Percentiles rank a stretch among this genome's conserved stretches.
Conservation (phyloP, 2,113 vertebrate genomes). For the Heloderma charlesbogerti region DNA sequence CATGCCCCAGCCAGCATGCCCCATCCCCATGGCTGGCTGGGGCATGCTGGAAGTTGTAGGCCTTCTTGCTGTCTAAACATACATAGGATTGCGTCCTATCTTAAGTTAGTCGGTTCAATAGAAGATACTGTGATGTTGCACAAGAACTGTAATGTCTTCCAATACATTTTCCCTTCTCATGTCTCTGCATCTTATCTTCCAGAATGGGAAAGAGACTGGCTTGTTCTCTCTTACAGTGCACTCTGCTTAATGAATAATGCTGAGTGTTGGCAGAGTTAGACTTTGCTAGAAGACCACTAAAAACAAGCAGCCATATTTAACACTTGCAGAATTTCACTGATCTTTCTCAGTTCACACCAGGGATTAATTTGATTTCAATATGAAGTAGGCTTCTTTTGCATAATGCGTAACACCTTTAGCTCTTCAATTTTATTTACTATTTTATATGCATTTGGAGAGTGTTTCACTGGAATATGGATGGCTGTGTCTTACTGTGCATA, state of each 20-base stretch:
- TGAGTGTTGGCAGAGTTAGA: fast-evolving
- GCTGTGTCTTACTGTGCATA: slow-evolving; percentile 55
- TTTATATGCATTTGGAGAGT: slow-evolving; percentile 62
- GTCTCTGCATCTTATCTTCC: slow-evolving; percentile 46
- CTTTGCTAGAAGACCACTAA: slow-evolving; percentile 28
- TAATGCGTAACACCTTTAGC: slow-evolving; percentile 69
- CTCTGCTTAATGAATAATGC: slow-evolving; percentile 59
- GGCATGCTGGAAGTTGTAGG: too few species aligned
- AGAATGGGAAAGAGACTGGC: slow-evolving; percentile 25
- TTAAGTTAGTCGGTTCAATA: background rate
- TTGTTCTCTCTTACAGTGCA: background rate
- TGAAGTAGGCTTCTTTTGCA: slow-evolving; percentile 67
- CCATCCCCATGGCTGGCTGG: too few species aligned
- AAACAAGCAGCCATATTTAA: slow-evolving; percentile 50
- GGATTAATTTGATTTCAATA: slow-evolving; percentile 58
- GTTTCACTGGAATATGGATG: slow-evolving; percentile 57
- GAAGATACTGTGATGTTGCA: fast-evolving
- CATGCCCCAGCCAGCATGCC: too few species aligned
- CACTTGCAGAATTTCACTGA: slow-evolving; percentile 59
- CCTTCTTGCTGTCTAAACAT: too few species aligned
- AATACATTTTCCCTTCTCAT: slow-evolving; percentile 10
- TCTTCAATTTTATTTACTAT: slow-evolving; percentile 57
- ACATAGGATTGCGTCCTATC: too few species aligned
- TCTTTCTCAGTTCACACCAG: slow-evolving; percentile 43
- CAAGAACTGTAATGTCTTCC: background rate